These are phyloP conservation scores for Lerista edwardsae DNA, from an alignment of 2,797 vertebrate genomes.

Conservation along the genomic window DNA sequence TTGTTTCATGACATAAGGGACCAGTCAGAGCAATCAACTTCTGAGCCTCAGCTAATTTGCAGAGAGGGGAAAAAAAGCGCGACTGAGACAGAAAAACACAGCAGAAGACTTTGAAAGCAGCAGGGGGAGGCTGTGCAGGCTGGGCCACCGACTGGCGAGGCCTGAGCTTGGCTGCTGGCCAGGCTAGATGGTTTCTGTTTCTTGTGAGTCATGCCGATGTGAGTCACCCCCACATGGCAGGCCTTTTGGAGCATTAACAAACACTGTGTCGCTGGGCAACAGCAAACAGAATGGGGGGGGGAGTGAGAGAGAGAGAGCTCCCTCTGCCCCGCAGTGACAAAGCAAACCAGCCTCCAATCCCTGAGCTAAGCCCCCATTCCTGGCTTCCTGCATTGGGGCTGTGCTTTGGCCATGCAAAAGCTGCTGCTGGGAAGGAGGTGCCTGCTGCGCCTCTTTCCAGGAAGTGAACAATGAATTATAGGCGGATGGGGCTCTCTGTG, in stretches of 20 bases:
- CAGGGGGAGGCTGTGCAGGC: not conserved
- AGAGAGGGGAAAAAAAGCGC: not conserved
- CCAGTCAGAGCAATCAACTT: not conserved
- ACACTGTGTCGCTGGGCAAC: slow-evolving; percentile 62
- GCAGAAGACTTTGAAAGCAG: not conserved
- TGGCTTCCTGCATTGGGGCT: not conserved
- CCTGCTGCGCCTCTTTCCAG: not conserved
- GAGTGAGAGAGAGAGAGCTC: not conserved
- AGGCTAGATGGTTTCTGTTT: slow-evolving; percentile 53
- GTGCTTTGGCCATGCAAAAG: no score
- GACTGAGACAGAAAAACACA: not conserved
- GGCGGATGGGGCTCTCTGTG: not conserved
- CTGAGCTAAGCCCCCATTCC: not conserved
- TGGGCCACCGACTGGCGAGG: not conserved
- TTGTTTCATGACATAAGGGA: not conserved
- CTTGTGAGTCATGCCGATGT: slow-evolving; percentile 59
- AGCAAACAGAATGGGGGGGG: not conserved
- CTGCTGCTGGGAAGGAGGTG: not conserved
- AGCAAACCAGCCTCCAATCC: not conserved
- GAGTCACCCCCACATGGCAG: slow-evolving; percentile 63
- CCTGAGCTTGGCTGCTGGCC: slow-evolving; percentile 55
- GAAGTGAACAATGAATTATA: not conserved
- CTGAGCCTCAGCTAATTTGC: not conserved
- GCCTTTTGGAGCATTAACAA: slow-evolving; percentile 64
- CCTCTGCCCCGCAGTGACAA: not conserved